Percentiles rank a stretch among this genome's conserved stretches.
Conservation (phyloP, 2,888 invertebrate genomes). For the Ophonus ardosiacus region DNA sequence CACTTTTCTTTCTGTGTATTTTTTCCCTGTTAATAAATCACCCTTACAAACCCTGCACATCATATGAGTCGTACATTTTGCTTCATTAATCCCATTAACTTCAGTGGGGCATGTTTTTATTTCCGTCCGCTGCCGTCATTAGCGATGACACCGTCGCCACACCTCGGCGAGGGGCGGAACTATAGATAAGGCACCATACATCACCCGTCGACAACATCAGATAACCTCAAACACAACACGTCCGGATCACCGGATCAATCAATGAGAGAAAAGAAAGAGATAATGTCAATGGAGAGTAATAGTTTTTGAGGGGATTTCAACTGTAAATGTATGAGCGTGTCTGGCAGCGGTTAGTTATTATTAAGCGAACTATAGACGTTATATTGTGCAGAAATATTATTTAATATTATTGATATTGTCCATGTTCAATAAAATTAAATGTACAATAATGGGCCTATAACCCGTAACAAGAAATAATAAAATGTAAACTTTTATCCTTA, state of each 20-base stretch:
- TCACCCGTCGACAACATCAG: constrained; percentile 21
- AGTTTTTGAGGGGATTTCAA: neutral
- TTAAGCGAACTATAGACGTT: too few relatives aligned
- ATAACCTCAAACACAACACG: neutral
- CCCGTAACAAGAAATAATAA: too few relatives aligned
- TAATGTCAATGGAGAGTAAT: constrained; percentile 4
- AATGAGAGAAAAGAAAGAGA: neutral
- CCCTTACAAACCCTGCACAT: neutral
- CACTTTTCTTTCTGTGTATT: neutral
- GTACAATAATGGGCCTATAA: too few relatives aligned
- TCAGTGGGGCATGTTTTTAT: constrained; percentile 45
- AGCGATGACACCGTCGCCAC: constrained; percentile 29
- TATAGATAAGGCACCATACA: constrained; percentile 39
- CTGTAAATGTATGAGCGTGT: neutral
- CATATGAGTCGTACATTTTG: constrained; percentile 21
- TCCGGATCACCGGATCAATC: neutral
- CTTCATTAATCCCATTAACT: constrained; percentile 51
- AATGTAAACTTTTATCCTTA: too few relatives aligned
- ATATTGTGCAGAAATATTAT: too few relatives aligned
- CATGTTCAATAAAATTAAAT: too few relatives aligned
- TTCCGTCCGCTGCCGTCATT: constrained; percentile 42
- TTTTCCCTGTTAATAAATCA: neutral
- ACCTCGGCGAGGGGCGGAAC: constrained; percentile 29
- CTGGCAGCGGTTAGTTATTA: neutral
- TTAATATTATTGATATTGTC: too few relatives aligned